Evolutionary conservation across 1,140 invertebrate species (phyloP).

Genomic region (Sinonovacula constricta): DNA sequence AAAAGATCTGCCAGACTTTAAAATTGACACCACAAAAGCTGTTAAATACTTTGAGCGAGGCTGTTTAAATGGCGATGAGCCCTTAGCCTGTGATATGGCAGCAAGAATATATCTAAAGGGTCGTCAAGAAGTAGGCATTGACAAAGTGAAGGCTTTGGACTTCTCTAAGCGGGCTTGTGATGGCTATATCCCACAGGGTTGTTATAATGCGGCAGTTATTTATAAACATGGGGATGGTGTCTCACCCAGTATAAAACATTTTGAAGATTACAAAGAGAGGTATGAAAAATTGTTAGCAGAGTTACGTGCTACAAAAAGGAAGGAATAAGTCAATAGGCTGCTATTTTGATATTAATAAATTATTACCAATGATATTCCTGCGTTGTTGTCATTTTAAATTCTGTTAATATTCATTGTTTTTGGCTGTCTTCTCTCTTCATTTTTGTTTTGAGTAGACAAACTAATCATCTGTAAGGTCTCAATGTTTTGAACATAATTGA

Average conservation of each 20-base stretch:
- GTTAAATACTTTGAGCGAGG: background rate
- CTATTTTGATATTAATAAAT: too few relatives aligned
- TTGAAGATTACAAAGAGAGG: background rate
- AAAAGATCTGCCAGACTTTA: background rate
- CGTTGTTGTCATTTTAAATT: too few relatives aligned
- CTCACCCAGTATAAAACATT: background rate
- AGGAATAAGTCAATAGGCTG: too few relatives aligned
- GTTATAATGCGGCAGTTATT: background rate
- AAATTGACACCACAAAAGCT: background rate
- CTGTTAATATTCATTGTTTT: too few relatives aligned
- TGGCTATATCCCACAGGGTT: background rate
- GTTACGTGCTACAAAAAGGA: too few relatives aligned
- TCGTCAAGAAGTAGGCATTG: background rate
- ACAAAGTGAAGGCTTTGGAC: background rate
- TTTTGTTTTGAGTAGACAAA: too few relatives aligned
- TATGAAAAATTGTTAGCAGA: too few relatives aligned
- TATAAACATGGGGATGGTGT: constrained; percentile 22
- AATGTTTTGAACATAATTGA: too few relatives aligned
- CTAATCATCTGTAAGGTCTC: too few relatives aligned
- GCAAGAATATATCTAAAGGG: constrained; percentile 1
- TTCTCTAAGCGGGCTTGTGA: constrained; percentile 27
- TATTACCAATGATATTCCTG: too few relatives aligned
- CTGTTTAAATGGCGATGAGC: background rate
- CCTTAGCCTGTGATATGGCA: background rate
- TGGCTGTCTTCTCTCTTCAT: too few relatives aligned